Base-by-base conservation (phyloP, 2,113 vertebrate species). In the Ovis aries region DNA sequence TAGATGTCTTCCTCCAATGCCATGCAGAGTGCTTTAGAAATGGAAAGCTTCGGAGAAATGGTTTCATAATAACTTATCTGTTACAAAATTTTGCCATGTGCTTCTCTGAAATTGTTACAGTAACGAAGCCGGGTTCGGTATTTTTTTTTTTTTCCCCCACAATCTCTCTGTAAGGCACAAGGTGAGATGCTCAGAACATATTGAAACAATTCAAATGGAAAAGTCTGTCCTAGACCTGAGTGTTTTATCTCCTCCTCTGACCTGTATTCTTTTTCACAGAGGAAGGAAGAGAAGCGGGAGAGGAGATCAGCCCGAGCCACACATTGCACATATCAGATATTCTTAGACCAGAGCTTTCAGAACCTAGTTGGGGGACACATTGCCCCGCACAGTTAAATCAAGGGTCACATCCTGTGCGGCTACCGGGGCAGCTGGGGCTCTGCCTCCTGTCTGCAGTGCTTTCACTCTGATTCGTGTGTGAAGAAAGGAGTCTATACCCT, bases 11-110 rank as follows among this genome's bases (percentile, higher is more conserved):
- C 23, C 74, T 45, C 53, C 17, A 82, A 83, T 86, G 33, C n/a
- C 43, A 36, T 33, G 12, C 13, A 15, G 27, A 83, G 4, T 1
- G 9, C 60, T 94, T 86, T 23, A 90, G 43, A 93, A 60, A 74
- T 8, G 81, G 31, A 93, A 91, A 71, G 2, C 21, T 43, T 64
- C 48, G 43, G 53, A 7, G 5, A 91, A 57, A 94, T 33, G 1
- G 3, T 67, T 92, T 90, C 50, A 60, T 83, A 60, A 97, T 52
- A 55, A 97, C n/a, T 93, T 50, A 83, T 88, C 86, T 92, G 33
- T 85, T 91, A 78, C 5, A 88, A 2, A 92, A 84, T 77, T 92
- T 48, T 87, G 10, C 59, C 62, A 1, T 33, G 91, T 90, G 48
- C 7, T 85, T 95, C 64, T 94, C 6, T 59, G 36, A 93, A 86